Base-by-base conservation (phyloP, 2,888 invertebrate genomes). In the Metellina segmentata region DNA sequence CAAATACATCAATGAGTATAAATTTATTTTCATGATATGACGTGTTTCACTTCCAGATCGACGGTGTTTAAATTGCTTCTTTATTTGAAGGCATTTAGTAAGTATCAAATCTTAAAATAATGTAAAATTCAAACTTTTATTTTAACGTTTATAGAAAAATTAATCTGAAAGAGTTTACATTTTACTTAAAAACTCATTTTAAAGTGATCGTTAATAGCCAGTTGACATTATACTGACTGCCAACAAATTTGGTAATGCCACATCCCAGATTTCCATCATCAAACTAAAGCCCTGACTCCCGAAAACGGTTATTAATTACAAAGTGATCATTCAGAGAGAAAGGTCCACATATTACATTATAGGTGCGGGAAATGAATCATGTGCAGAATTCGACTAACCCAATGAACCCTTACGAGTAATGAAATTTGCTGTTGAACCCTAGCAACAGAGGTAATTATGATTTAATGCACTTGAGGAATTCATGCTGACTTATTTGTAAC, bases 361-460 rank as follows among this genome's bases (percentile, higher is more conserved):
- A 78, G 49, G 20, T 20, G 49, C 51, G 70, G 7, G 48, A 85
- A 16, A 52, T 19, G 53, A 53, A 83, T 71, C 83, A 9, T 53
- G 72, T 70, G n/a, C 51, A 48, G n/a, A 61, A 19, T 34, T 77
- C 71, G 70, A 34, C 34, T 34, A 11, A 70, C 69, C 85, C 79
- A 52, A 72, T 53, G 20, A 71, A 87, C 52, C 87, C 79, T n/a
- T 71, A 72, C 71, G 79, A 81, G 79, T 87, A 87, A 87, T 87
- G 81, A 53, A 87, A 87, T 87, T 87, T 81, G 61, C 69, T 20
- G 34, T 87, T 48, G 81, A 79, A 13, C 34, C 71, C 9, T 71
- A 69, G 48, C 72, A 82, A 71, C 82, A 49, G 82, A 85, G 77
- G 16, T 89, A 89, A 82, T 89, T 89, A 77, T 77, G 77, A 81